Evolutionary conservation across 2,888 invertebrate species (phyloP).

Genomic region (Phymatocera aterrima): DNA sequence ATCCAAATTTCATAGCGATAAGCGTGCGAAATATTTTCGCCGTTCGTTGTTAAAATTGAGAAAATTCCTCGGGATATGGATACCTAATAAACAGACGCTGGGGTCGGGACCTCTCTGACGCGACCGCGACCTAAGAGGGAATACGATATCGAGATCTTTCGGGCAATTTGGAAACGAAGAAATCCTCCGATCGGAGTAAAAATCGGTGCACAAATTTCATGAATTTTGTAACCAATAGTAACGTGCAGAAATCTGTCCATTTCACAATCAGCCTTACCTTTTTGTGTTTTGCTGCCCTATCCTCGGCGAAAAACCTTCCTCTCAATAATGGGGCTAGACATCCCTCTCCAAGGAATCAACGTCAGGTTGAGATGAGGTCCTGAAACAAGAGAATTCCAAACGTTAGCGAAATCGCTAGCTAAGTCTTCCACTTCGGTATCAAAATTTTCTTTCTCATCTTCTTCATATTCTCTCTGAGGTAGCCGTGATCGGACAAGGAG

Average conservation of each 20-base stretch:
- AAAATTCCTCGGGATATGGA: too few relatives aligned
- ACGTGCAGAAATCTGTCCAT: background rate
- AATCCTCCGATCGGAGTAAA: background rate
- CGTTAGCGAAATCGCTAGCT: background rate
- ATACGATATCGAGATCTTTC: too few relatives aligned
- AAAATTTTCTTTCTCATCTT: background rate
- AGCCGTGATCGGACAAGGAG: too few relatives aligned
- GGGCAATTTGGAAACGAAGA: background rate
- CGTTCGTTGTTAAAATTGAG: background rate
- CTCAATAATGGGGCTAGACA: too few relatives aligned
- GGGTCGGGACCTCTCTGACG: too few relatives aligned
- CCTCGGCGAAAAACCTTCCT: too few relatives aligned
- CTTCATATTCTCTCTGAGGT: too few relatives aligned
- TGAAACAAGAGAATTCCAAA: background rate
- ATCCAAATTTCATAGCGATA: constrained; percentile 27
- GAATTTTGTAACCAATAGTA: too few relatives aligned
- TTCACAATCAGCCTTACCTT: constrained; percentile 10
- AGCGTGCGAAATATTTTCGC: constrained; percentile 21
- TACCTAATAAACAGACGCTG: too few relatives aligned
- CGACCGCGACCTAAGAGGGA: too few relatives aligned
- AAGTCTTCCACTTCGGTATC: too few relatives aligned
- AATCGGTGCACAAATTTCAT: too few relatives aligned
- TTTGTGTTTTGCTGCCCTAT: background rate
- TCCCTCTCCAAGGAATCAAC: background rate
- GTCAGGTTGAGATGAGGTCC: background rate